A percentile compares a stretch with the other conserved stretches of the same genome.
Evolutionary conservation across 1,140 invertebrate genomes (phyloP).

Genomic region (Cyclargus thomasi): DNA sequence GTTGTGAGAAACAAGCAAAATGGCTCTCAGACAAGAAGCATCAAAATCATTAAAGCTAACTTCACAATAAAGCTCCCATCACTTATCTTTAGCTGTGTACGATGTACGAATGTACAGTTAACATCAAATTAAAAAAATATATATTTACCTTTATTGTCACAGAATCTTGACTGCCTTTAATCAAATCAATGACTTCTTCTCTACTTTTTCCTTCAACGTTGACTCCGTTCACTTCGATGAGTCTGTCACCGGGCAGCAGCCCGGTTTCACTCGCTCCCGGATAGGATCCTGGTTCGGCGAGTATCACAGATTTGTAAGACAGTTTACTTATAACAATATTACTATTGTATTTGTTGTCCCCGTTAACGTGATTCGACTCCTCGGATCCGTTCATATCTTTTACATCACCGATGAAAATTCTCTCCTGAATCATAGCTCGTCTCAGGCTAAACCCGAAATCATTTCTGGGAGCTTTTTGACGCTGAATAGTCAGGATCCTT

Average conservation of each 20-base stretch:
- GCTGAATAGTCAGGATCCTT: conserved; percentile 84
- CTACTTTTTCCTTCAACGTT: conserved; percentile 89
- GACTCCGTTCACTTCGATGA: conserved; percentile 93
- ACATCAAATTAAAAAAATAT: conserved; percentile 33
- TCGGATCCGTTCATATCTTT: conserved; percentile 49
- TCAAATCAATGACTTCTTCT: conserved; percentile 95
- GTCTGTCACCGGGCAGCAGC: conserved; percentile 93
- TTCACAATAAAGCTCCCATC: background rate
- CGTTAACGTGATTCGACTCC: conserved; percentile 52
- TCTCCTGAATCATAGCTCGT: conserved; percentile 87
- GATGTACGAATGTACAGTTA: background rate
- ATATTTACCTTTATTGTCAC: conserved; percentile 87
- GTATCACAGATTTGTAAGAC: conserved; percentile 86
- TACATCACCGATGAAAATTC: conserved; percentile 64
- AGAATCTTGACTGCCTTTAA: conserved; percentile 87
- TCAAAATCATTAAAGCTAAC: background rate
- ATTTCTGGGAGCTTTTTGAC: conserved; percentile 88
- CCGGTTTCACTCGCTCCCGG: conserved; percentile 86
- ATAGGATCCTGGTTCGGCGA: conserved; percentile 93
- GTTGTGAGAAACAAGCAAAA: background rate
- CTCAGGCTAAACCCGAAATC: conserved; percentile 96
- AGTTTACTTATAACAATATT: conserved; percentile 67
- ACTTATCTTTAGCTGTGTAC: background rate
- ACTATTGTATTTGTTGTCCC: conserved; percentile 56
- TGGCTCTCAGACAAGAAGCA: background rate